These are phyloP conservation scores for Calidris pugnax DNA, from an alignment of 2,113 vertebrate species.

Conservation along the genomic window DNA sequence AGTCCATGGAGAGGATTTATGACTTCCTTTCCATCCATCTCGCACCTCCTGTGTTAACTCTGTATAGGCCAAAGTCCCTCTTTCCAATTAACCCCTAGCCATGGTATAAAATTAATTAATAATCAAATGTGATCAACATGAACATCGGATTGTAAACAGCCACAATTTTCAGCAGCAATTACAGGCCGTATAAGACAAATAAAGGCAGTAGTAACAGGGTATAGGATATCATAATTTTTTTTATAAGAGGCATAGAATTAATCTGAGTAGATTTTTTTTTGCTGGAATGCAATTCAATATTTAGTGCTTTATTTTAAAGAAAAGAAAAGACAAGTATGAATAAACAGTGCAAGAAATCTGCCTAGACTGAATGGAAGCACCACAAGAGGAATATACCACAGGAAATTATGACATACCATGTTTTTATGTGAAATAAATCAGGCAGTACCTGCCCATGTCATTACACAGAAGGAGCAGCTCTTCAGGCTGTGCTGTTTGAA, in stretches of 20 bases:
- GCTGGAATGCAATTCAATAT: neutral
- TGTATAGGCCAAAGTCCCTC: neutral
- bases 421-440: neutral
- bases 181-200: neutral
- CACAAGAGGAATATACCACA: neutral
- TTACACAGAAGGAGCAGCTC: neutral
- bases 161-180: neutral
- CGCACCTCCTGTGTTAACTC: neutral
- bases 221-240: neutral
- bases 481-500: slow-evolving; percentile 2
- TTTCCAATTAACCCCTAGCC: neutral
- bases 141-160: neutral
- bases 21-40: neutral
- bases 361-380: neutral
- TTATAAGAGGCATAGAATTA: neutral
- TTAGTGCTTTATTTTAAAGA: neutral
- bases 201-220: neutral
- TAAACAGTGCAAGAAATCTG: neutral
- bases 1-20: neutral
- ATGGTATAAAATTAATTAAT: neutral
- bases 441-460: neutral
- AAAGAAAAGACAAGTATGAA: neutral
- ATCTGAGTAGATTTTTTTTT: neutral
- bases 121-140: neutral
- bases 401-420: neutral